Base-by-base conservation (phyloP, 2,888 invertebrate genomes). In the Epinotia ramella region DNA sequence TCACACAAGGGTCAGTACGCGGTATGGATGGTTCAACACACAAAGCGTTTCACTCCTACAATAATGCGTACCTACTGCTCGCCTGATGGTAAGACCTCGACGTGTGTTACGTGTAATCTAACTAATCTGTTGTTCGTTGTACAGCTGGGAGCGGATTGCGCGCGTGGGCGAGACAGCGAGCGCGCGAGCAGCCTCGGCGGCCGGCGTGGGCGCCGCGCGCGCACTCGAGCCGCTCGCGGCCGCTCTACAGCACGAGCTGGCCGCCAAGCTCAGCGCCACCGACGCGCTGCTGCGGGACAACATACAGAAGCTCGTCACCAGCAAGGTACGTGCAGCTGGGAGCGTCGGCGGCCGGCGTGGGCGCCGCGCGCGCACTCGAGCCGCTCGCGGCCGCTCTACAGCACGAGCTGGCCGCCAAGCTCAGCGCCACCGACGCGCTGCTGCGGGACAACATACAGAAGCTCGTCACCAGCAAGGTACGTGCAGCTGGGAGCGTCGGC, bases 391-490 rank as follows among this genome's bases (percentile, higher is more conserved):
- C 95, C 70, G 96, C 97, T 84, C 92, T 98, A 80, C 96, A 97
- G 84, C 90, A 95, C 81, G 97, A 97, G 85, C 95, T 98, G 78
- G 95, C 96, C 53, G 95, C 96, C 88, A 97, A 97, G 92, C 94
- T 97, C 80, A 95, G 95, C 80, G 95, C 96, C 80, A 96, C 97
- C 73, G 98, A 98, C 91, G 91, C 95, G 66, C 94, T 97, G 81
- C 92, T 98, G 60, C 96, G 96, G 78, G 97, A 98, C 72, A 98
- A 97, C 88, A 96, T 98, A 78, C 95, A 96, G 33, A 97, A 98
- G 84, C 94, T 98, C 64, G 96, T 97, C 83, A 96, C 95, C 83
- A 97, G 97, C 88, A 97, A 97, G 95, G 97, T 97, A 74, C 40
- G 40, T 9, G 9, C 40, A 92, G 92, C 0, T 92, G 92, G 92